Base-by-base conservation (phyloP, 2,888 invertebrate genomes). In the Nebria salina region DNA sequence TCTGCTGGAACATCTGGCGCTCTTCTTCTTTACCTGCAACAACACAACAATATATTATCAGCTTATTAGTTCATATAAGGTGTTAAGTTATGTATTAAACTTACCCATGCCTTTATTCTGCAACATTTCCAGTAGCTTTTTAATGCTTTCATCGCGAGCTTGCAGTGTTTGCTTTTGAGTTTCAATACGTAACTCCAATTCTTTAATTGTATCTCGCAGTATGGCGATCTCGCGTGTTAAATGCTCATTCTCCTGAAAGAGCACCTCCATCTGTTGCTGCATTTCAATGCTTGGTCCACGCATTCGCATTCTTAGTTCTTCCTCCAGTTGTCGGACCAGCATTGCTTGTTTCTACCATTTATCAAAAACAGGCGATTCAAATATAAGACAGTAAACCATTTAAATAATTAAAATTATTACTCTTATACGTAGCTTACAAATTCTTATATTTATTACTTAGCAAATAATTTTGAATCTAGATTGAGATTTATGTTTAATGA, bases 111-210 rank as follows among this genome's bases (percentile, higher is more conserved):
- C 97, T 91, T 97, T 98, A 89, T 96, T 97, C 90, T 98, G 98
- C 82, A 99, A 93, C 98, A 99, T 98, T 92, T 99, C 98, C 87
- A 99, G 92, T 86, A 99, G 93, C 90, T 98, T 98, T 91, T 98
- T 98, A 89, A 99, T 98, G 90, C 98, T 98, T 88, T 98, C 98
- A 90, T 99, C 98, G 86, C 98, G 92, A 74, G 98, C 97, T 88
- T 96, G 95, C 85, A 99, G 91, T 72, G 98, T 99, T 91, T 98
- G 98, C 90, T 98, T 98, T 90, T 99, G 98, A 54, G 98, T 98
- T 90, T 98, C 98, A 87, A 98, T 97, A 86, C 98, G 93, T 87
- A 98, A 91, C 90, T 98, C 98, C 90, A 98, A 91, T 91, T 98
- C 98, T 94, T 97, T 97, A 88, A 97, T 97, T 82, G 97, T 97